Evolutionary conservation across 2,113 vertebrate species (phyloP).

Genomic region (Crotalus tigris): DNA sequence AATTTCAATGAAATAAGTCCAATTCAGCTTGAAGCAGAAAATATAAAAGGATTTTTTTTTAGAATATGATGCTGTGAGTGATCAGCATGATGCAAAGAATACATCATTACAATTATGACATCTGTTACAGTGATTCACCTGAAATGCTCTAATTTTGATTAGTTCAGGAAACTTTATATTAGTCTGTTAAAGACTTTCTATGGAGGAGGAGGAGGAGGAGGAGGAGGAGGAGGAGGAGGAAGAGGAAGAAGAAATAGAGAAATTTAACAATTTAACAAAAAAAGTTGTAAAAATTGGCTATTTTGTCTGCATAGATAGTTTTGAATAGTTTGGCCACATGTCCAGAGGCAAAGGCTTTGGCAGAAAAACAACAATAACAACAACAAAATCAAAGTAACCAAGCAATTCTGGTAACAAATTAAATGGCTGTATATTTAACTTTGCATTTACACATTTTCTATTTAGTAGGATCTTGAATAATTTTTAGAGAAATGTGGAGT

Average conservation of each 20-base stretch:
- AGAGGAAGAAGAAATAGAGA: not conserved
- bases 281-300: not conserved
- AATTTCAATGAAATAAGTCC: not conserved
- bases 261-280: not conserved
- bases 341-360: not conserved
- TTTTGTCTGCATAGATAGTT: not conserved
- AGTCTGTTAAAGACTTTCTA: not conserved
- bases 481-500: not conserved
- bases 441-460: not conserved
- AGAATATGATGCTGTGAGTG: not conserved
- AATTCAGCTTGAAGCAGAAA: not conserved
- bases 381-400: not conserved
- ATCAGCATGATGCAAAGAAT: not conserved
- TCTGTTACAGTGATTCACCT: not conserved
- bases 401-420: not conserved
- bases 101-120: not conserved
- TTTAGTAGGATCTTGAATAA: not conserved
- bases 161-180: not conserved
- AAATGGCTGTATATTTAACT: not conserved
- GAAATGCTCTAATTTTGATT: not conserved
- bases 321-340: not conserved
- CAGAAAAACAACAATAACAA: not conserved
- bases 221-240: not conserved
- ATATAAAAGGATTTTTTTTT: not conserved
- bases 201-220: not conserved